Base-by-base conservation (phyloP, 2,113 vertebrate genomes). In the Salvelinus sp. region DNA sequence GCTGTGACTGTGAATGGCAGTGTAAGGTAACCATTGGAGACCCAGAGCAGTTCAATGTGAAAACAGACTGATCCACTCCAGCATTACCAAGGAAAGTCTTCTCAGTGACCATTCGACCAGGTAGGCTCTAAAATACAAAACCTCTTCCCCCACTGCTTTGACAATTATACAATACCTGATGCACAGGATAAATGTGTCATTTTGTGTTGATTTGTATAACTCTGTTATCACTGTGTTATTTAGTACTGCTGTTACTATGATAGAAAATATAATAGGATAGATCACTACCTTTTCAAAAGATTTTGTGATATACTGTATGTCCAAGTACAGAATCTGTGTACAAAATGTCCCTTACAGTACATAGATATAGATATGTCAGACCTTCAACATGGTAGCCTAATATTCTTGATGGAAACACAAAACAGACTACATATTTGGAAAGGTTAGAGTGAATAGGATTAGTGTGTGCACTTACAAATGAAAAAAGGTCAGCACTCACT, bases 1-100 rank as follows among this genome's bases (percentile, higher is more conserved):
- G 73, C 69, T 67, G 64, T 79, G 62, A 88, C 38, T 14, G 76
- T 27, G 76, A 78, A 73, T 82, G 20, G 82, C 76, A 6, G 72
- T 69, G 38, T n/a, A 30, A 3, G 79, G 76, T 79, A 70, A 54
- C 30, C 67, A 72, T 70, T 69, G n/a, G 68, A 23, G n/a, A 72
- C 69, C 72, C 7, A 23, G 20, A 22, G 30, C 27, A 57, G 74
- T 60, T 48, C n/a, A 47, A n/a, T 82, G 76, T 76, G 81, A 87
- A 28, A 69, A 75, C 73, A 75, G 68, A 82, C 70, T 44, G 0
- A 62, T 57, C 68, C 0, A 3, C 78, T 82, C 68, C 81, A 76
- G 70, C 73, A 83, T 68, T 70, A 30, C 79, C 68, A 70, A 16
- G 74, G 22, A 63, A 22, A n/a, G 2, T 66, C 18, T 54, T 27